Conservation (phyloP, 2,113 vertebrate species). For the Paradisaea rubra region DNA sequence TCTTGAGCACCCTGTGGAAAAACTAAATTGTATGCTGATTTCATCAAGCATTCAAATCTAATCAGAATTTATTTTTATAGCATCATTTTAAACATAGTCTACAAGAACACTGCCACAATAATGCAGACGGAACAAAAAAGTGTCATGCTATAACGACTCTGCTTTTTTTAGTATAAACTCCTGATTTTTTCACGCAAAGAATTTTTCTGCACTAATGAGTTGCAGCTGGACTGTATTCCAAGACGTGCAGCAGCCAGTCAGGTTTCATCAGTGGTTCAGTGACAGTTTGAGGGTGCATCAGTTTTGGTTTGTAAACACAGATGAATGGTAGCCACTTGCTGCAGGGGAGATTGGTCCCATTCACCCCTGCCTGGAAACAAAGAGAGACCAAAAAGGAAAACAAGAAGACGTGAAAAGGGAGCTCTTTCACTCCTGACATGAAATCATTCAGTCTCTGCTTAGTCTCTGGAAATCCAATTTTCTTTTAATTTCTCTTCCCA, state of each 20-base stretch:
- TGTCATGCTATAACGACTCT: background rate
- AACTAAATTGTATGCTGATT: conserved; percentile 48
- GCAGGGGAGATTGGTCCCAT: background rate
- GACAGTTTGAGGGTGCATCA: background rate
- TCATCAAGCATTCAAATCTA: conserved; percentile 54
- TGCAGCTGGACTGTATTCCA: background rate
- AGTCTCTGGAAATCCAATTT: background rate
- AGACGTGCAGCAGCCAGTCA: background rate
- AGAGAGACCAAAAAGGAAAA: background rate
- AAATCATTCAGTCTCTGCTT: background rate
- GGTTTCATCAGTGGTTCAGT: background rate
- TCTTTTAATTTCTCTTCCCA: background rate
- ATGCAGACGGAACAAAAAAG: background rate
- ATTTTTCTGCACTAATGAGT: background rate
- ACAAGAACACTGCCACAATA: background rate
- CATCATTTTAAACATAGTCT: background rate
- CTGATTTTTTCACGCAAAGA: background rate
- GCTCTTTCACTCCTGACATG: background rate
- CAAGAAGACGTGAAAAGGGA: background rate
- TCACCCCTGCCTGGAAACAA: background rate
- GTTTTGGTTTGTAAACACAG: background rate
- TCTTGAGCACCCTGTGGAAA: conserved; percentile 49
- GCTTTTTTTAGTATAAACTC: background rate
- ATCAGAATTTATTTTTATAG: conserved; percentile 41
- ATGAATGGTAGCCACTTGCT: background rate